Conservation (phyloP, 2,113 vertebrate genomes). For the Nicator chloris region DNA sequence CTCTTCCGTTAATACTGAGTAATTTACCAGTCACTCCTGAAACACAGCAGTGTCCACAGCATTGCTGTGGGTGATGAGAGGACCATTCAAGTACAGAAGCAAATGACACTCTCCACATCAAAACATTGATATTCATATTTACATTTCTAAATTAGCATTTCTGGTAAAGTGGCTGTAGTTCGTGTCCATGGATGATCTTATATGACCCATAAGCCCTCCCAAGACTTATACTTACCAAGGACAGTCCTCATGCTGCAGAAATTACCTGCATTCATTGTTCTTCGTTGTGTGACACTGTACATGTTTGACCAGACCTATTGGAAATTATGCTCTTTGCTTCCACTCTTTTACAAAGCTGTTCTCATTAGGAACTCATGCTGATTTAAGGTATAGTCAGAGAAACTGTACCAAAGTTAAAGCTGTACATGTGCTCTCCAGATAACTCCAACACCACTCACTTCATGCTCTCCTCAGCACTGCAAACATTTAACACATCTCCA, state of each 20-base stretch:
- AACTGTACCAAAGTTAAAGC: not conserved
- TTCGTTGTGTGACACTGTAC: not conserved
- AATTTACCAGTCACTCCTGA: not conserved
- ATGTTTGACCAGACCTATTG: not conserved
- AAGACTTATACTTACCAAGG: not conserved
- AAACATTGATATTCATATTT: not conserved
- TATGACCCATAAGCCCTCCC: not conserved
- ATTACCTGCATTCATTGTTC: not conserved
- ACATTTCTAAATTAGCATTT: not conserved
- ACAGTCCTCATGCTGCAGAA: not conserved
- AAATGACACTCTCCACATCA: fast-evolving
- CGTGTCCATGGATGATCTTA: not conserved
- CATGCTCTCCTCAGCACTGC: not conserved
- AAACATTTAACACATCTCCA: not conserved
- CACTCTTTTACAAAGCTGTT: not conserved
- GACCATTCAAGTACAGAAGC: not conserved
- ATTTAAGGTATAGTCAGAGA: not conserved
- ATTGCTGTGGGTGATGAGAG: not conserved
- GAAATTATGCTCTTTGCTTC: not conserved
- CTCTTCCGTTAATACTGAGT: not conserved
- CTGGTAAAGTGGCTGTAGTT: not conserved
- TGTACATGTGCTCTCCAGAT: not conserved
- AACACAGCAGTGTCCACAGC: not conserved
- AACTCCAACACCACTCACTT: not conserved
- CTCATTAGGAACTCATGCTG: not conserved